Percentiles rank a stretch among this genome's conserved stretches.
These are phyloP conservation scores for Calephelis nemesis DNA, from an alignment of 1,140 invertebrate species.

Conservation along the genomic window DNA sequence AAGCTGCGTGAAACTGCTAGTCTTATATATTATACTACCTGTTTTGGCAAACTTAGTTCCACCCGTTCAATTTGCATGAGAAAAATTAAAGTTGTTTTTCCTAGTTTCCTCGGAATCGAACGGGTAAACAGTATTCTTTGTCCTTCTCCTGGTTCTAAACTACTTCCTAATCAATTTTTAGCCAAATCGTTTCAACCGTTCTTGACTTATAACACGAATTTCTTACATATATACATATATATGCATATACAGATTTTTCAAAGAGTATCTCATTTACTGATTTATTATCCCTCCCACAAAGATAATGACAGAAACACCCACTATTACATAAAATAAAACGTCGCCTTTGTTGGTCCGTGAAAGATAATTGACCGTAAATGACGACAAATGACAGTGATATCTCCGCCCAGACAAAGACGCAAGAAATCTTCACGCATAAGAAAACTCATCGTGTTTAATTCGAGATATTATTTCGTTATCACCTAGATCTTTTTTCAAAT, in stretches of 20 bases:
- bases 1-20: too few species aligned
- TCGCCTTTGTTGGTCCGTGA: neutral
- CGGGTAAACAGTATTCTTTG: too few species aligned
- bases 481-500: neutral
- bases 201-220: neutral
- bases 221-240: too few species aligned
- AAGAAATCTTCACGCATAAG: neutral
- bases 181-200: too few species aligned
- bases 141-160: too few species aligned
- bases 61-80: too few species aligned
- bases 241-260: too few species aligned
- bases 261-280: neutral
- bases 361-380: conserved; percentile 9
- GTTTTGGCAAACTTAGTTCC: too few species aligned
- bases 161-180: too few species aligned
- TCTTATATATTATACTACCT: too few species aligned
- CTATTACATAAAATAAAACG: conserved; percentile 4
- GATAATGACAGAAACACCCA: conserved; percentile 3
- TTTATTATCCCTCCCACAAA: neutral
- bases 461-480: neutral
- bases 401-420: conserved; percentile 1
- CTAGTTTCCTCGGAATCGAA: too few species aligned
- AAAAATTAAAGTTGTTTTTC: too few species aligned
- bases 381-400: conserved; percentile 8
- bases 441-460: neutral